Evolutionary conservation across 2,113 vertebrate genomes (phyloP).

Genomic region (Urocolius indicus): DNA sequence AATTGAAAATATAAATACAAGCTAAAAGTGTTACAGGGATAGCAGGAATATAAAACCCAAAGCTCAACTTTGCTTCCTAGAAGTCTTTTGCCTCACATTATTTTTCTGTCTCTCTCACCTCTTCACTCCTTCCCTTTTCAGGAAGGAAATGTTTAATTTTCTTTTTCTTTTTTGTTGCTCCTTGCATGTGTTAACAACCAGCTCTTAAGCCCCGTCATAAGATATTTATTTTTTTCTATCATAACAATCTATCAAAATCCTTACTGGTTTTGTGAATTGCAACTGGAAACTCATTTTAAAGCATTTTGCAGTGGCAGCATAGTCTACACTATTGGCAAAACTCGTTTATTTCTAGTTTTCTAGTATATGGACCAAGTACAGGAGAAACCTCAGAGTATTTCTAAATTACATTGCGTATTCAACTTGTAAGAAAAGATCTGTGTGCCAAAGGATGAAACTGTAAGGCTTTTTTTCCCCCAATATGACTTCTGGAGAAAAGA

Average conservation of each 20-base stretch:
- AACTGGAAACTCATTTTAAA: slow-evolving; percentile 32
- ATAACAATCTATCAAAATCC: background rate
- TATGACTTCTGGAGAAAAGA: background rate
- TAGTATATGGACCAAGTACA: background rate
- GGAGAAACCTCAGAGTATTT: background rate
- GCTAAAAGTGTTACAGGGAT: background rate
- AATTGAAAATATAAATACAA: background rate
- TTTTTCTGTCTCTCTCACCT: background rate
- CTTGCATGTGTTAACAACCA: background rate
- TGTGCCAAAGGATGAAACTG: background rate
- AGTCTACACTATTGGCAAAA: background rate
- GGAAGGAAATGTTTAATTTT: background rate
- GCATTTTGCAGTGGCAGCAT: background rate
- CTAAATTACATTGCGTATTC: slow-evolving; percentile 14
- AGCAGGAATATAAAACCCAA: background rate
- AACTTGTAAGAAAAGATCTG: slow-evolving; percentile 36
- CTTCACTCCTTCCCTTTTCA: background rate
- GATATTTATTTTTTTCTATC: background rate
- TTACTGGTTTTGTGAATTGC: background rate
- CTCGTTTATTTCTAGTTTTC: slow-evolving; percentile 12
- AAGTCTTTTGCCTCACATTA: background rate
- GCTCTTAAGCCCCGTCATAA: background rate
- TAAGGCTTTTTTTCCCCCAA: background rate
- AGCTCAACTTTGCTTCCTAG: background rate
- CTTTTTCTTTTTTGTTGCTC: background rate